Base-by-base conservation (phyloP, 1,140 invertebrate genomes). In the Babylonia areolata region DNA sequence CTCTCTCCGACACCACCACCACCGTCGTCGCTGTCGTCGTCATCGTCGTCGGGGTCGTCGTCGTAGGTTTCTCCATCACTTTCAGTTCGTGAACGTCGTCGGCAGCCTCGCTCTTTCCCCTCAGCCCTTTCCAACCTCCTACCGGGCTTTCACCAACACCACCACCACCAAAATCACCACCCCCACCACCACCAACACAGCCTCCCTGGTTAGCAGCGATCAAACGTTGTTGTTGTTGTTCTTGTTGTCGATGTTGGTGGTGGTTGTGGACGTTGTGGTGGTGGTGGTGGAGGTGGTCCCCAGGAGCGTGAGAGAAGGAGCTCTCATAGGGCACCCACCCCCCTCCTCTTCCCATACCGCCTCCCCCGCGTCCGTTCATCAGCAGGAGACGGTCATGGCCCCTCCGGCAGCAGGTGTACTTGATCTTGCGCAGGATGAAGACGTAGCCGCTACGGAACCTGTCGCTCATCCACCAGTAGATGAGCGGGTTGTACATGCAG, bases 391-490 rank as follows among this genome's bases (percentile, higher is more conserved):
- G 33, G 37, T 84, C 82, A 20, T 69, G 58, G 64, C 82, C 82
- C 33, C 69, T 1, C 39, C 28, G 28, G 37, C 80, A 88, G 31
- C 85, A 80, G 35, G 33, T 71, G 42, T 51, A 81, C 20, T 81
- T 79, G 54, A 87, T 39, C 35, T 58, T 85, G 23, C 39, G n/a
- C 58, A 89, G 86, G 23, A 90, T 75, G 28, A 33, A 46, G 15
- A 80, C 35, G 88, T 95, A 95, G 23, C 95, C 95, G 20, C 91
- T 87, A 15, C 97, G 95, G 92, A 97, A 98, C 39, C 96, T 95
- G 0, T 96, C 95, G 93, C 98, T 98, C 97, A 98, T 97, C 95
- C 97, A 97, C 93, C 97, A 97, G 93, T 98, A 98, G 91, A 98
- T 98, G 86, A 98, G 96, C 0, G 97, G 97, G 94, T 98, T 98